phyloP scores from a whole-genome alignment of 2,888 invertebrate species.

The Parnassius smintheus region DNA sequence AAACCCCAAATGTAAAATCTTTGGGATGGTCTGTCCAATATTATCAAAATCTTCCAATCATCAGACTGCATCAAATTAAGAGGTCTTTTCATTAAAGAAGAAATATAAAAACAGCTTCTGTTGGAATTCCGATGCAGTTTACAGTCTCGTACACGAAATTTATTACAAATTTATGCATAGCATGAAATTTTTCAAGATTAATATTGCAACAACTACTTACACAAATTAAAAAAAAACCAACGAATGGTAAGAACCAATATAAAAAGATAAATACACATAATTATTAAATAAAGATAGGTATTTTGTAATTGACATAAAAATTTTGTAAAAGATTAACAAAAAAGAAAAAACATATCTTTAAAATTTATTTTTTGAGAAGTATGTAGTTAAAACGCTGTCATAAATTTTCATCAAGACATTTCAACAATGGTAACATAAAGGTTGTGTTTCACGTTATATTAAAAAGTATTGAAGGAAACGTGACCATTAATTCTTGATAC shows the following conservation, averaged over 20 bases:
- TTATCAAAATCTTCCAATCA: no score
- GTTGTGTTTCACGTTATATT: constrained; percentile 3
- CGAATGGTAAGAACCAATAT: background rate
- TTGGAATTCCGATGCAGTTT: constrained; percentile 18
- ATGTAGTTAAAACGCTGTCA: constrained; percentile 1
- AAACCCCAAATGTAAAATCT: no score
- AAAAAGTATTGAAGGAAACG: constrained; percentile 11
- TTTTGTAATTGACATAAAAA: constrained; percentile 16
- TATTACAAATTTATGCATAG: constrained; percentile 26
- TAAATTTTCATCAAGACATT: constrained; percentile 13
- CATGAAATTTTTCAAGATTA: constrained; percentile 7
- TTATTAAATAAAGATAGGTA: constrained; percentile 1
- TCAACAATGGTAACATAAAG: constrained; percentile 8
- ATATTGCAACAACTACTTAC: constrained; percentile 3
- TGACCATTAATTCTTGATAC: constrained; percentile 15
- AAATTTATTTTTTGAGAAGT: background rate
- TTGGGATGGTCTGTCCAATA: no score
- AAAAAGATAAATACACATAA: background rate
- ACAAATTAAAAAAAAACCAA: background rate
- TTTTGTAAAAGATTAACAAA: constrained; percentile 9
- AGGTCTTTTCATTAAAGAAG: background rate
- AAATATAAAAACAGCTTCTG: constrained; percentile 2
- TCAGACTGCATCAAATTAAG: no score
- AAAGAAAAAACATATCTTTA: constrained; percentile 1
- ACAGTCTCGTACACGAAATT: constrained; percentile 18